Base-by-base conservation (phyloP, 1,140 invertebrate species). In the Oreohelix idahoensis region DNA sequence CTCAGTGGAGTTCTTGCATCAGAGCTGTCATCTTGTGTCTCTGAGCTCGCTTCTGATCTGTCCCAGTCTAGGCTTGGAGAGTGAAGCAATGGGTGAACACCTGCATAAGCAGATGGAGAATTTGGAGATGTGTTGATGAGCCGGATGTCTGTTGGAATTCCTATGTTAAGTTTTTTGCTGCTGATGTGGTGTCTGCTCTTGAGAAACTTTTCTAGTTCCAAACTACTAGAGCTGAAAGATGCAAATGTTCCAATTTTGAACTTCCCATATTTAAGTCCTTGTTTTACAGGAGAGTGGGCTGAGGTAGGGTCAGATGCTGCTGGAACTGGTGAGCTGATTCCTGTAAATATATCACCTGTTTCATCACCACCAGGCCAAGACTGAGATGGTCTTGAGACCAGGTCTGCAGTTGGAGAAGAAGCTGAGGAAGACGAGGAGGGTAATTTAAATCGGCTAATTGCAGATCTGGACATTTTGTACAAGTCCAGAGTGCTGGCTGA, bases 241-340 rank as follows among this genome's bases (percentile, higher is more conserved):
- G 87, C 90, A 86, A 89, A 91, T 66, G 87, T 89, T 79, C 90
- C 90, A 83, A 91, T 91, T 58, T 82, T 85, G 76, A 89, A 90
- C 74, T 88, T 89, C 23, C 90, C 90, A 83, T 85, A 84, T 86
- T 89, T 91, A 45, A 87, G 87, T 36, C 85, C 58, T 23, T 13
- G 79, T 75, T 20, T 75, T 17, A 29, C 29, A 29, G 80, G 80
- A 1, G 80, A 53, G 69, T n/a, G 13, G 8, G n/a, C 63, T 66
- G 63, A 32, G 2, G 63, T 32, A 13, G 29, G 8, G 20, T 66
- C 63, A 10, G 63, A 66, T 23, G 29, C 4, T 32, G 11, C 2
- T 5, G 32, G 17, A 29, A 53, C 75, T 51, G 42, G 75, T 53
- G 75, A 51, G 23, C 11, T 35, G n/a, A 49, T 29, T 42, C 71